Conservation (phyloP, 2,113 vertebrate species). For the mouse (Mus musculus) region DNA sequence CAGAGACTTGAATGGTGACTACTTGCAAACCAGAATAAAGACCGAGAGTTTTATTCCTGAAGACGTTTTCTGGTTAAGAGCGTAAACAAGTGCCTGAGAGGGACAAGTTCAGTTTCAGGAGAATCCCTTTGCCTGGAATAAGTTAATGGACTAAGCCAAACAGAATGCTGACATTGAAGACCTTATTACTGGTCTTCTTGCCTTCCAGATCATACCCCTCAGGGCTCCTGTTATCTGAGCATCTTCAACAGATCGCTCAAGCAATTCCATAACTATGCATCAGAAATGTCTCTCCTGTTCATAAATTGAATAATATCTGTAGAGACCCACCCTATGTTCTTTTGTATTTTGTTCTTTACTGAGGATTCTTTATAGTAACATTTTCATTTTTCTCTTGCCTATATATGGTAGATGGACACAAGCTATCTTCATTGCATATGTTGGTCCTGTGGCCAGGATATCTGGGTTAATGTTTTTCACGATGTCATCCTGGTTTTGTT, state of each 20-base stretch:
- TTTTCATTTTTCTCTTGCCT: neutral
- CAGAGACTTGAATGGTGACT: neutral
- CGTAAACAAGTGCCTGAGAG: no score
- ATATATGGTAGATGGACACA: neutral
- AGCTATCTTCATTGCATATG: neutral
- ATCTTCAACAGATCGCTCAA: neutral
- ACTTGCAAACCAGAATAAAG: no score
- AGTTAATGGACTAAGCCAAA: neutral
- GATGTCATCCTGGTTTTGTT: neutral
- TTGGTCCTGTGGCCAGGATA: neutral
- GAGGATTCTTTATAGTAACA: neutral
- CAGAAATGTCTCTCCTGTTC: neutral
- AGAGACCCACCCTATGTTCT: neutral
- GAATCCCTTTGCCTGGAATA: neutral
- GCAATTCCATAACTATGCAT: neutral
- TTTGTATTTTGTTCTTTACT: conserved; percentile 40
- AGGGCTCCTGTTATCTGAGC: neutral
- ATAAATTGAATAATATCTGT: neutral
- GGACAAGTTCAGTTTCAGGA: no score
- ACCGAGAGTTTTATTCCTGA: neutral
- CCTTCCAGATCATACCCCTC: neutral
- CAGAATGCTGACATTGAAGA: neutral
- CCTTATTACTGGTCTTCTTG: neutral
- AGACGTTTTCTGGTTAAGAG: no score
- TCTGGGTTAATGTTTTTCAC: conserved; percentile 24